Evolutionary conservation across 2,888 invertebrate genomes (phyloP).

Genomic region (Mactromeris polynyma): DNA sequence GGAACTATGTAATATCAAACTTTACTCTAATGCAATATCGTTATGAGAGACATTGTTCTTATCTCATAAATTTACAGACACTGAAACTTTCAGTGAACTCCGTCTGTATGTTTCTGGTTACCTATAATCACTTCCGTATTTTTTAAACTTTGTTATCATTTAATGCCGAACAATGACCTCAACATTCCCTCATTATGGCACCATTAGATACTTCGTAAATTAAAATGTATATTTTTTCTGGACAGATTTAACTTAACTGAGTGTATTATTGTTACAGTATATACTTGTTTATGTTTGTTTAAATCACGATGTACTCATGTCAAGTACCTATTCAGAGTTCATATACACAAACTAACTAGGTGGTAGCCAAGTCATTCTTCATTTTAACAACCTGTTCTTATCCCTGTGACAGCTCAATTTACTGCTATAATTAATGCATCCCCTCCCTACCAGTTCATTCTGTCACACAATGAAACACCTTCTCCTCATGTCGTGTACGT

Average conservation of each 20-base stretch:
- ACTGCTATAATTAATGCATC: not conserved
- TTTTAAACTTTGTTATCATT: not conserved
- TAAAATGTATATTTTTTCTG: not conserved
- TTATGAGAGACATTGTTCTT: too few species aligned
- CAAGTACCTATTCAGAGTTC: not conserved
- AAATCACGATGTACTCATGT: not conserved
- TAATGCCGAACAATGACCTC: not conserved
- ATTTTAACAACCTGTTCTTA: not conserved
- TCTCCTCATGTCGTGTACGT: not conserved
- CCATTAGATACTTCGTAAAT: not conserved
- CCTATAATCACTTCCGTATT: too few species aligned
- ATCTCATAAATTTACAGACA: too few species aligned
- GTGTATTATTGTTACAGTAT: not conserved
- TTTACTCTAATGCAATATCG: too few species aligned
- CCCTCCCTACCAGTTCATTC: not conserved
- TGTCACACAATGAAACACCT: not conserved
- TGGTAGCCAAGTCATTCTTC: constrained; percentile 1
- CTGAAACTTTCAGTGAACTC: too few species aligned
- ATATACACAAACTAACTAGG: not conserved
- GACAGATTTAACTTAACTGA: not conserved
- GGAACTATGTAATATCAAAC: too few species aligned
- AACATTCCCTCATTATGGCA: not conserved
- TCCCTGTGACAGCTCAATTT: not conserved
- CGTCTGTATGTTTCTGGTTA: too few species aligned
- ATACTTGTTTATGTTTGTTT: not conserved